Percentiles rank a stretch among this genome's conserved stretches.
Evolutionary conservation across 2,113 vertebrate genomes (phyloP).

Genomic region (Upupa epops): DNA sequence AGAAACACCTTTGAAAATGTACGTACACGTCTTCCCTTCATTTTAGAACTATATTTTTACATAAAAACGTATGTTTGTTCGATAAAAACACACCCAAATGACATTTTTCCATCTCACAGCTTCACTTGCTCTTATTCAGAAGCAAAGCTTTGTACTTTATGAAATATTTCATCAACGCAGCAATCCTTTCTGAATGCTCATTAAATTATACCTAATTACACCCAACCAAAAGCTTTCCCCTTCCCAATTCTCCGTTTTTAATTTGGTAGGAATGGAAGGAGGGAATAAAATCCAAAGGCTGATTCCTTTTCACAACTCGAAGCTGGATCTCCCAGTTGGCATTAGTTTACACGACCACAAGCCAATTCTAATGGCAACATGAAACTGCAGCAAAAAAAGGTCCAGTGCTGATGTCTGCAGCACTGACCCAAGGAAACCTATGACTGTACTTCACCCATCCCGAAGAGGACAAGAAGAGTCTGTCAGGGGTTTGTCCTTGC

Average conservation of each 20-base stretch:
- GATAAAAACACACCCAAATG: constrained; percentile 4
- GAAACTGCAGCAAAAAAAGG: not conserved
- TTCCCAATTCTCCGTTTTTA: not conserved
- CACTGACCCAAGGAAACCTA: accelerated
- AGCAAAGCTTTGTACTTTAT: not conserved
- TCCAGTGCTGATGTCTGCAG: not conserved
- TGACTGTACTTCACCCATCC: not conserved
- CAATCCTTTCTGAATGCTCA: not conserved
- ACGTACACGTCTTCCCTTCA: not conserved
- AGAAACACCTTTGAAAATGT: not conserved
- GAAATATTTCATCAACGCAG: not conserved
- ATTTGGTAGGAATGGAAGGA: not conserved
- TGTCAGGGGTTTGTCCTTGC: not conserved
- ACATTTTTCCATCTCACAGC: not conserved
- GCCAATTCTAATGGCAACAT: not conserved
- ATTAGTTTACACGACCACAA: not conserved
- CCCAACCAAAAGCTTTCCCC: not conserved
- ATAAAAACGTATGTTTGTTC: not conserved
- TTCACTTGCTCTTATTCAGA: not conserved
- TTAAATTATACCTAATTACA: not conserved
- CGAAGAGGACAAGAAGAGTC: not conserved
- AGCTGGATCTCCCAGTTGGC: not conserved
- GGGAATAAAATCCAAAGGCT: not conserved
- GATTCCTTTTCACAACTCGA: not conserved
- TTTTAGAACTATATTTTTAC: not conserved